Conservation (phyloP, 2,888 invertebrate genomes). For the Drymonia ruficornis region DNA sequence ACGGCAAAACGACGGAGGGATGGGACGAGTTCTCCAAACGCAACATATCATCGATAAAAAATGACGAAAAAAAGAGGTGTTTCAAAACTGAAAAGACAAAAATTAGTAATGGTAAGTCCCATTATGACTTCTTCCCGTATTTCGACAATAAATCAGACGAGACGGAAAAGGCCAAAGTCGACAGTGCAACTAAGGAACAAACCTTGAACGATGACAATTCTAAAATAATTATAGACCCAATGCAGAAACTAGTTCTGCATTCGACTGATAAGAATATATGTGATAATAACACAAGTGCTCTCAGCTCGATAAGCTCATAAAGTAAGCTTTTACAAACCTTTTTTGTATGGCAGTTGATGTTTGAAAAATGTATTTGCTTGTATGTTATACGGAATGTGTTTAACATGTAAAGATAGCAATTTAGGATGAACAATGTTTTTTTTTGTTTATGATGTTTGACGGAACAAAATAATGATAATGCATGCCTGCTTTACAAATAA, state of each 20-base stretch:
- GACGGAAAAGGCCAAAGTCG: constrained; percentile 27
- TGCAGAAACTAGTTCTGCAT: constrained; percentile 82
- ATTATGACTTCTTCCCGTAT: constrained; percentile 77
- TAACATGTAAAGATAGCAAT: constrained; percentile 37
- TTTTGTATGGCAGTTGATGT: constrained; percentile 60
- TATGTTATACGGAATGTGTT: constrained; percentile 39
- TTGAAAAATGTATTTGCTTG: constrained; percentile 60
- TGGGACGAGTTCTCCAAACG: constrained; percentile 78
- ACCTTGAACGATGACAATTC: constrained; percentile 64
- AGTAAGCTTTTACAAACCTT: constrained; percentile 67
- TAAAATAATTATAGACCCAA: constrained; percentile 80
- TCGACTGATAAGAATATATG: constrained; percentile 83
- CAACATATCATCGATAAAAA: constrained; percentile 69
- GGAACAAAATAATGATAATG: constrained; percentile 13
- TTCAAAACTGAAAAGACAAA: constrained; percentile 62
- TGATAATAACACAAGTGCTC: constrained; percentile 81
- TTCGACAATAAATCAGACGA: constrained; percentile 74
- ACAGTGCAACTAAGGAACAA: constrained; percentile 37
- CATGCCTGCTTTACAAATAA: background rate
- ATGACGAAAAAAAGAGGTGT: constrained; percentile 58
- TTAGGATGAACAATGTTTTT: constrained; percentile 44
- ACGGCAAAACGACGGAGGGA: constrained; percentile 65
- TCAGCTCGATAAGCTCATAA: constrained; percentile 80
- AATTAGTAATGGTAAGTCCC: constrained; percentile 69
- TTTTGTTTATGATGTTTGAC: constrained; percentile 24